Conservation (phyloP, 1,140 invertebrate species). For the Calliphora vicina region DNA sequence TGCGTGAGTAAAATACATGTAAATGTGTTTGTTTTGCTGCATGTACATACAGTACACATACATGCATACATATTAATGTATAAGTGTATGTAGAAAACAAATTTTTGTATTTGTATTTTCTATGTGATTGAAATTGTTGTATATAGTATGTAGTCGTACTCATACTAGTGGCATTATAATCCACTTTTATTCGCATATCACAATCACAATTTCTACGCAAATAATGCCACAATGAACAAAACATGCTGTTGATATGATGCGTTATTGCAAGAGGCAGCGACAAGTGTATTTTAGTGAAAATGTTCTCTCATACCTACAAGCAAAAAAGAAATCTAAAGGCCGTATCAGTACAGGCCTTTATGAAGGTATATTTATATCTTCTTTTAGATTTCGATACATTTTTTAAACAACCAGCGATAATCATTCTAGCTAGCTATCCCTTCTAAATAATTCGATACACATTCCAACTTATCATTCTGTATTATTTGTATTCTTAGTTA, state of each 20-base stretch:
- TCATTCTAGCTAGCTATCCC: too few relatives aligned
- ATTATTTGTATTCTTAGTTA: too few relatives aligned
- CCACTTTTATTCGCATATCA: conserved; percentile 7
- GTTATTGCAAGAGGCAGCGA: background rate
- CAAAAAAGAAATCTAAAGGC: too few relatives aligned
- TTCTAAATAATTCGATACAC: too few relatives aligned
- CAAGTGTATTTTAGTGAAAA: conserved; percentile 16
- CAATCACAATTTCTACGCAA: background rate
- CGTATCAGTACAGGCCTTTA: too few relatives aligned
- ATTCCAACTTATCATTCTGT: too few relatives aligned
- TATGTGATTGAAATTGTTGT: background rate
- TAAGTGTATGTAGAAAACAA: too few relatives aligned
- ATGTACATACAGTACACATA: too few relatives aligned
- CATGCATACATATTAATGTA: too few relatives aligned
- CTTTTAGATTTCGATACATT: too few relatives aligned
- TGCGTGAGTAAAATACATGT: background rate
- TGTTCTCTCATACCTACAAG: background rate
- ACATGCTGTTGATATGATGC: conserved; percentile 1
- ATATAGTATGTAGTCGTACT: background rate
- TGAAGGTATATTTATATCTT: too few relatives aligned
- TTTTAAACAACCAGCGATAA: too few relatives aligned
- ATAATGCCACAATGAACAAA: background rate
- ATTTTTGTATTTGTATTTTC: background rate
- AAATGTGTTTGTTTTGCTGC: background rate
- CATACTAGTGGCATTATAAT: background rate